Evolutionary conservation across 2,888 invertebrate genomes (phyloP), one percentile per base, ranked within the genome.

Genomic region (Scaptodrosophila latifasciaeformis): DNA sequence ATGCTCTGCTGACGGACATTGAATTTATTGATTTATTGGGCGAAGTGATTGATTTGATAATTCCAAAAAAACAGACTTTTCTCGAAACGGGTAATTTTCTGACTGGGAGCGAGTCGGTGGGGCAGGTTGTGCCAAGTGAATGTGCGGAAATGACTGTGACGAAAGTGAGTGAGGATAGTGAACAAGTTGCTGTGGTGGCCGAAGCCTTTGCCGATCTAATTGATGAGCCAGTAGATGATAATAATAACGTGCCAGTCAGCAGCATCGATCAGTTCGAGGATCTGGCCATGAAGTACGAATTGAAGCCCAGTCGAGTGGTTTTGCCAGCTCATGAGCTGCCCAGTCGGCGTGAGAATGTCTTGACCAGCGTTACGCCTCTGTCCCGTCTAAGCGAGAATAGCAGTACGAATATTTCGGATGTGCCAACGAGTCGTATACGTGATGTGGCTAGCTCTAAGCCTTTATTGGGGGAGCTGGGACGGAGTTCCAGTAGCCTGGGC

Each of bases 241-340:
- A 70, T 52, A 68, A 61, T 10, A 67, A 43, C 51, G 65, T 54
- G 31, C 62, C 42, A 44, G 64, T 15, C 30, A 55, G 2, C 24
- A 53, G 3, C 27, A 48, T 1, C 30, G 17, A 17, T 17, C 13
- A 37, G 15, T 15, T 10, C 37, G 37, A 24, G 30, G 24, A 54
- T 2, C n/a, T 65, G n/a, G 77, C 77, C 19, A 83, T 83, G 83
- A 84, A 84, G 68, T 75, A 70, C 57, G 82, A 83, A 57, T 62
- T 76, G 55, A 81, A 69, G 45, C 58, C 65, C 49, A n/a, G 6
- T 2, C 10, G 15, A 2, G 12, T 2, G 1, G 35, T 7, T 2
- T 2, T 35, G 35, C 35, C 13, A 1, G 24, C 24, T 7, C 3
- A 7, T 24, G 4, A 7, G 7, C 24, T 24, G 24, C 24, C 24